A percentile compares a stretch with the other conserved stretches of the same genome.
phyloP scores from a whole-genome alignment of 1,140 invertebrate species.

The Trypoxylus dichotomus region DNA sequence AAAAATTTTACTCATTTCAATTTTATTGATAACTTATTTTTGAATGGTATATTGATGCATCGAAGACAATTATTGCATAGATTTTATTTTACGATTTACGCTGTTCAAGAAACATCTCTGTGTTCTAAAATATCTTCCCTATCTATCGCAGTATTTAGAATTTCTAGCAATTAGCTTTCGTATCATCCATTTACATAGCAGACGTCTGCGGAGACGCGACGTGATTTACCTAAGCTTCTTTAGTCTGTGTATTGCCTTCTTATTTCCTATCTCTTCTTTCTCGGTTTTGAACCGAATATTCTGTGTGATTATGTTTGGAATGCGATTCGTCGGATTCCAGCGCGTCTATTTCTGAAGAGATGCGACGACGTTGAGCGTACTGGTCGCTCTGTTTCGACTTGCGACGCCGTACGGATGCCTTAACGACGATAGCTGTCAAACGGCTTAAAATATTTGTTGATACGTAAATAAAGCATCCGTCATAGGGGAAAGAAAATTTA shows the following conservation, averaged over 20 bases:
- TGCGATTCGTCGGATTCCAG: constrained; percentile 31
- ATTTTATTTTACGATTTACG: too few relatives aligned
- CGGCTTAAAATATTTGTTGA: constrained; percentile 29
- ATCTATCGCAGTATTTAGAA: too few relatives aligned
- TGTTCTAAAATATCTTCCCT: too few relatives aligned
- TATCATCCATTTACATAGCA: neutral
- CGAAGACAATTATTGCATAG: too few relatives aligned
- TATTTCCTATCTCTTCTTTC: neutral
- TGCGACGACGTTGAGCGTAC: constrained; percentile 4
- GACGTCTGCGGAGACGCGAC: neutral
- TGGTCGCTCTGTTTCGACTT: constrained; percentile 9
- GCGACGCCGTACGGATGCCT: constrained; percentile 4
- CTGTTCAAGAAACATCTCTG: too few relatives aligned
- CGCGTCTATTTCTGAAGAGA: constrained; percentile 26
- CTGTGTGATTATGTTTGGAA: constrained; percentile 13
- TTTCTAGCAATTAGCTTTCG: neutral
- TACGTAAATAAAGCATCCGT: constrained; percentile 26
- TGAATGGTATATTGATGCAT: too few relatives aligned
- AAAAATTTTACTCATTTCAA: too few relatives aligned
- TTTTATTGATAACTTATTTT: too few relatives aligned
- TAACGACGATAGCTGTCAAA: constrained; percentile 16
- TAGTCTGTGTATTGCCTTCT: neutral
- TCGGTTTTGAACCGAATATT: constrained; percentile 19
- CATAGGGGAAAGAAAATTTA: neutral
- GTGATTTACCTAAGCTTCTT: neutral